phyloP scores from a whole-genome alignment of 1,140 invertebrate species.

The Drosophila nannoptera region DNA sequence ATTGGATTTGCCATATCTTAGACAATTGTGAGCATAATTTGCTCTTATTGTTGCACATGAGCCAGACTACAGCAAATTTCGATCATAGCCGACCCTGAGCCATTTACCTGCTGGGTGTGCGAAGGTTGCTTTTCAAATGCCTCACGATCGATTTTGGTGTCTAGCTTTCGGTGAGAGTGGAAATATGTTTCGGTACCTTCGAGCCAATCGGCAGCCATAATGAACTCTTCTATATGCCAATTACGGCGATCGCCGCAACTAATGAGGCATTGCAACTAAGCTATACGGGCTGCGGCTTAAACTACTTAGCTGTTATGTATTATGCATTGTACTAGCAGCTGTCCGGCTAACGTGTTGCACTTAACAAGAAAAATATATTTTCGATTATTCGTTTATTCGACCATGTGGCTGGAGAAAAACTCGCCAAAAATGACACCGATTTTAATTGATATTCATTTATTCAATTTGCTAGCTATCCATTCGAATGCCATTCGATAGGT shows the following conservation, averaged over 20 bases:
- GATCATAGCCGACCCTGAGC: slow-evolving; percentile 48
- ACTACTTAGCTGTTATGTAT: slow-evolving; percentile 47
- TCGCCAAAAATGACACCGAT: slow-evolving; percentile 1
- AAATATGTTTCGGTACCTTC: neutral
- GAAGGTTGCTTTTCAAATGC: slow-evolving; percentile 49
- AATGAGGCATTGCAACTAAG: slow-evolving; percentile 42
- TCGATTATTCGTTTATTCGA: neutral
- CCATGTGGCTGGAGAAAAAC: no score
- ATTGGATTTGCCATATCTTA: slow-evolving; percentile 58
- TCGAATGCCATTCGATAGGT: neutral
- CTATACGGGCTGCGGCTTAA: slow-evolving; percentile 25
- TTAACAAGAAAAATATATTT: neutral
- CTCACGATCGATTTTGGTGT: slow-evolving; percentile 1
- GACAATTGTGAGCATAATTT: slow-evolving; percentile 56
- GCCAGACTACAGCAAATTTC: slow-evolving; percentile 3
- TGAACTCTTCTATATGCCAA: slow-evolving; percentile 69
- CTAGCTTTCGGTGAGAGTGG: slow-evolving; percentile 1
- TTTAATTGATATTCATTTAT: neutral
- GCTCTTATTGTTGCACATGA: slow-evolving; percentile 50
- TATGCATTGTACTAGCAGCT: slow-evolving; percentile 47
- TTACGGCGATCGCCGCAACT: slow-evolving; percentile 40
- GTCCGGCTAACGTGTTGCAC: slow-evolving; percentile 4
- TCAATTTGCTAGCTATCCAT: neutral
- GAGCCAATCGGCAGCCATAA: slow-evolving; percentile 13
- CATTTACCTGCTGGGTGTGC: slow-evolving; percentile 32